Percentiles rank a stretch among this genome's conserved stretches.
Evolutionary conservation across 2,797 vertebrate species (phyloP).

Genomic region (Choloepus didactylus): DNA sequence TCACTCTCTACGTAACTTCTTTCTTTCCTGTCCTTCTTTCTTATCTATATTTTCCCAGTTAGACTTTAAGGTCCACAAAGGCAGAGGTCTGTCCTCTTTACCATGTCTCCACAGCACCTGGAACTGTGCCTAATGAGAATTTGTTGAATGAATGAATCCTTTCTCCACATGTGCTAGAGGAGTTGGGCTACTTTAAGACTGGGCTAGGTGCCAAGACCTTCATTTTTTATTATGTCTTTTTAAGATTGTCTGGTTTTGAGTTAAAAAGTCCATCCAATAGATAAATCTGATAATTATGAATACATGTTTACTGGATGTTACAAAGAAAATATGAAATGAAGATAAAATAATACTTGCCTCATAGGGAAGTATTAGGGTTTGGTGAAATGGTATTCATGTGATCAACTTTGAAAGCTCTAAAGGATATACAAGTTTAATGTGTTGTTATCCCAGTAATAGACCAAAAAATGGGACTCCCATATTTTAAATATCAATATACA

Average conservation of each 20-base stretch:
- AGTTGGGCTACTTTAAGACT: constrained; percentile 31
- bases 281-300: background rate
- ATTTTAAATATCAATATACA: constrained; percentile 37
- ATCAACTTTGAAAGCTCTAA: constrained; percentile 34
- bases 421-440: background rate
- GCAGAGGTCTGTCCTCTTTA: background rate
- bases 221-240: background rate
- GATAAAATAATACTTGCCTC: background rate
- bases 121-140: background rate
- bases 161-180: background rate
- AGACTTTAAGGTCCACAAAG: background rate
- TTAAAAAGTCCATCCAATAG: background rate
- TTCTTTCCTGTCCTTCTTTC: background rate
- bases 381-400: background rate
- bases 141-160: background rate
- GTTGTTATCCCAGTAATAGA: background rate
- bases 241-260: background rate
- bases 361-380: background rate
- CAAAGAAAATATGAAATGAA: constrained; percentile 35
- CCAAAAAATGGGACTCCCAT: background rate
- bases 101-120: background rate
- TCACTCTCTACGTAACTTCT: background rate
- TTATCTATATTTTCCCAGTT: background rate
- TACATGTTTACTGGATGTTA: background rate
- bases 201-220: background rate